A percentile compares a stretch with the other conserved stretches of the same genome.
Conservation (phyloP, 2,888 invertebrate species). For the Empis livida region DNA sequence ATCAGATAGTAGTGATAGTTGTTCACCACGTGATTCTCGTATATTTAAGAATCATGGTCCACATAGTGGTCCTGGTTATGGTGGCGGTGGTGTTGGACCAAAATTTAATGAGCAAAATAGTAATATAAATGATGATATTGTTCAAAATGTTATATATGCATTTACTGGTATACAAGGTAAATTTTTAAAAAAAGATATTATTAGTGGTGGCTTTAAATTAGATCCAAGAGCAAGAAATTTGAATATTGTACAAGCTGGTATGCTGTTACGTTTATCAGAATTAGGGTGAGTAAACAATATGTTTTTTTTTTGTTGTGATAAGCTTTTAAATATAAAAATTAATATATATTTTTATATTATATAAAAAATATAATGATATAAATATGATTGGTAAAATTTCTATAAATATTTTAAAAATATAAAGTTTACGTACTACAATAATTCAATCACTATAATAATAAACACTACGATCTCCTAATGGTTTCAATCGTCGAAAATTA, state of each 20-base stretch:
- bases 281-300: constrained; percentile 54
- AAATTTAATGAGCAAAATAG: constrained; percentile 12
- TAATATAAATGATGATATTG: constrained; percentile 35
- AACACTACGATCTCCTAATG: not conserved
- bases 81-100: constrained; percentile 14
- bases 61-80: constrained; percentile 7
- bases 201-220: constrained; percentile 46
- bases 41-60: constrained; percentile 12
- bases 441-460: too few relatives aligned
- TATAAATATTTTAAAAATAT: too few relatives aligned
- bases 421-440: too few relatives aligned
- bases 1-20: constrained; percentile 15
- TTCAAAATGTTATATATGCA: constrained; percentile 69
- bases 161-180: constrained; percentile 83
- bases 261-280: constrained; percentile 66
- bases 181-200: constrained; percentile 51
- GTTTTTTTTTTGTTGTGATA: too few relatives aligned
- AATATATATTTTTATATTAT: too few relatives aligned
- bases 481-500: not conserved
- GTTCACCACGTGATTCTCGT: constrained; percentile 7
- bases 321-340: too few relatives aligned
- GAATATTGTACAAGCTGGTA: constrained; percentile 44
- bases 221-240: constrained; percentile 40
- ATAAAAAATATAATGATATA: too few relatives aligned
- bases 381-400: too few relatives aligned